Evolutionary conservation across 2,797 vertebrate species (phyloP).

Genomic region (Amblyraja radiata): DNA sequence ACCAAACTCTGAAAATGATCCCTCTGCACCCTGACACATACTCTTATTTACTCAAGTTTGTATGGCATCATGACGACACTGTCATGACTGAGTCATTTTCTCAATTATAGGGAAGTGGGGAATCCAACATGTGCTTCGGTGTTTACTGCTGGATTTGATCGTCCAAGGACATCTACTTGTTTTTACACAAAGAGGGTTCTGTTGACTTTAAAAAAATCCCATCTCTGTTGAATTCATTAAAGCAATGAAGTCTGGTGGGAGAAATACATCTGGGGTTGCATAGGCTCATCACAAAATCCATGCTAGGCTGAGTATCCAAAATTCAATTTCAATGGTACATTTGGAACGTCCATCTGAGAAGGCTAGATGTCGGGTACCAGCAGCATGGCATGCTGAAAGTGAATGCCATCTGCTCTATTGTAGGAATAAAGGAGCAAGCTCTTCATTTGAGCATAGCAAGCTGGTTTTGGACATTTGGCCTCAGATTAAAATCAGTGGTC

Average conservation of each 20-base stretch:
- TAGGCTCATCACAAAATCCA: too few species aligned
- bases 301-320: too few species aligned
- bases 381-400: background rate
- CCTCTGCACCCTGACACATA: too few species aligned
- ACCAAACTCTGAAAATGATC: too few species aligned
- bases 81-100: background rate
- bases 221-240: background rate
- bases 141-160: background rate
- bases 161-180: background rate
- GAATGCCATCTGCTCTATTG: background rate
- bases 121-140: too few species aligned
- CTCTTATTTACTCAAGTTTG: too few species aligned
- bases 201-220: background rate
- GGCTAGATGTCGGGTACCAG: background rate
- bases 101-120: background rate
- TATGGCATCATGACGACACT: background rate
- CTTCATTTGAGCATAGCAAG: too few species aligned
- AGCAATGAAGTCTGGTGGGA: background rate
- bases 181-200: background rate
- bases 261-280: too few species aligned
- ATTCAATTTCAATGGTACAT: too few species aligned
- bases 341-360: too few species aligned
- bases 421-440: background rate
- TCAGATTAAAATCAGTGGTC: background rate
- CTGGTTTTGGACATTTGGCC: background rate